phyloP scores from a whole-genome alignment of 2,888 invertebrate species.

The Mongoloraphidia duomilia region DNA sequence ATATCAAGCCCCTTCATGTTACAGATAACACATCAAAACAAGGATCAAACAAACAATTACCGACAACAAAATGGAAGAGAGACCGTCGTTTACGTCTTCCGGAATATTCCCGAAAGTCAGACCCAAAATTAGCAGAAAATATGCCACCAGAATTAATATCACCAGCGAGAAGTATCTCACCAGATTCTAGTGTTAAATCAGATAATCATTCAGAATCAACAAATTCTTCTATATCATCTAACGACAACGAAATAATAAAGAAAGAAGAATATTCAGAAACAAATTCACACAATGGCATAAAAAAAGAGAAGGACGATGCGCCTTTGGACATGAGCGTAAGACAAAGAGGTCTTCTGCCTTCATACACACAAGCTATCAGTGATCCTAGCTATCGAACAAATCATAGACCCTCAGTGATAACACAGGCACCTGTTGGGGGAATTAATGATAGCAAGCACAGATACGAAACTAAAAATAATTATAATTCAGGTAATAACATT shows the following conservation, averaged over 20 bases:
- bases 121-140: slow-evolving; percentile 27
- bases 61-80: slow-evolving; percentile 57
- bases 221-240: slow-evolving; percentile 30
- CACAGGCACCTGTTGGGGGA: slow-evolving; percentile 31
- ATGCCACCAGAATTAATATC: slow-evolving; percentile 14
- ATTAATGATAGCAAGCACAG: no score
- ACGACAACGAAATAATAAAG: slow-evolving; percentile 21
- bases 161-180: background rate
- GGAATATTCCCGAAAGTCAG: slow-evolving; percentile 29
- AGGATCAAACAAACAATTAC: slow-evolving; percentile 39
- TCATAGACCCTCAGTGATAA: slow-evolving; percentile 49
- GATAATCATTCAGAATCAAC: slow-evolving; percentile 10
- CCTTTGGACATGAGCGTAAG: slow-evolving; percentile 49
- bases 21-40: slow-evolving; percentile 23
- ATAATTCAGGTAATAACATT: no score
- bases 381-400: slow-evolving; percentile 26
- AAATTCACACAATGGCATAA: background rate
- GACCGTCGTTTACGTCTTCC: slow-evolving; percentile 41
- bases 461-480: no score
- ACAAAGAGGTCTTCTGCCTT: slow-evolving; percentile 43
- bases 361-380: slow-evolving; percentile 36
- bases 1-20: slow-evolving; percentile 8
- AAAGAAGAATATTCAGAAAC: background rate
- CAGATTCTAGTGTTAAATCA: slow-evolving; percentile 5
- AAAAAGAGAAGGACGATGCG: slow-evolving; percentile 26